Conservation (phyloP, 2,113 vertebrate species). For the Vidua macroura region DNA sequence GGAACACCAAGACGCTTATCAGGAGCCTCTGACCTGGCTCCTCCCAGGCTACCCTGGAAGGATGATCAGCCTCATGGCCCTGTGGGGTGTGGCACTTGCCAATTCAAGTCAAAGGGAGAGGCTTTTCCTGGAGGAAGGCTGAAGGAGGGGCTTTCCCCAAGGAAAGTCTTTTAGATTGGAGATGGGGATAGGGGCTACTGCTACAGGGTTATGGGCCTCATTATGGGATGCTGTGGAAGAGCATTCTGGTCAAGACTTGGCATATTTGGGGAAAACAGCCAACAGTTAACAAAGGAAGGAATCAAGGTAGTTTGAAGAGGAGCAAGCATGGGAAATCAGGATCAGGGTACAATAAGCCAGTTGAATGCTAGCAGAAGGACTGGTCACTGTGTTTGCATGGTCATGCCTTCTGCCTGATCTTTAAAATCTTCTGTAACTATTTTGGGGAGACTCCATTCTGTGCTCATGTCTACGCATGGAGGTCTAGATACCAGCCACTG, state of each 20-base stretch:
- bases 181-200: background rate
- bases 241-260: background rate
- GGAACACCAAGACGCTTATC: background rate
- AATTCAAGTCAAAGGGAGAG: background rate
- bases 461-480: background rate
- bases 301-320: background rate
- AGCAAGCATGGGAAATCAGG: background rate
- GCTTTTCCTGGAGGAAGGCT: background rate
- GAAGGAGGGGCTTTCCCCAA: background rate
- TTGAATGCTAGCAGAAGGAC: background rate
- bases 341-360: background rate
- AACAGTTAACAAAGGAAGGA: background rate
- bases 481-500: background rate
- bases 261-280: background rate
- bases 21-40: background rate
- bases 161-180: background rate
- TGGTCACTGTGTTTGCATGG: background rate
- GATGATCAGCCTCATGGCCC: background rate
- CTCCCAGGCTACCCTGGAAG: background rate
- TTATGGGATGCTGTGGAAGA: background rate
- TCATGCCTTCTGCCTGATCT: too few species aligned
- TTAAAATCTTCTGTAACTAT: background rate
- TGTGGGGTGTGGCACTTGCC: too few species aligned
- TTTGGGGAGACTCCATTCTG: background rate
- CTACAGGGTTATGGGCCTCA: background rate